Conservation (phyloP, 1,140 invertebrate genomes). For the Zaprionus kolodkinae region DNA sequence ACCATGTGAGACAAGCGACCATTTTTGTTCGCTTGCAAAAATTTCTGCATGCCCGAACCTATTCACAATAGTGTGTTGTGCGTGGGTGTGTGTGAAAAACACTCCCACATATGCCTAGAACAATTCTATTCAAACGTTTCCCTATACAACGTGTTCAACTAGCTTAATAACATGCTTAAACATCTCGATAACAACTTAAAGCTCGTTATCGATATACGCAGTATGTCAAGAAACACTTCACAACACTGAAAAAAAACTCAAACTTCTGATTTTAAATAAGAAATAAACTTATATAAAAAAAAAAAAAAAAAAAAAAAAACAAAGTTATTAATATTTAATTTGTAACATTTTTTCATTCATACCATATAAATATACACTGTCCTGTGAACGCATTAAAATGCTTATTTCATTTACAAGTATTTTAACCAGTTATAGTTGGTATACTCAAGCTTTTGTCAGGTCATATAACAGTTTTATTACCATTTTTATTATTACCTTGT, state of each 20-base stretch:
- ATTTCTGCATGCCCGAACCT: conserved; percentile 24
- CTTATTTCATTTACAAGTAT: neutral
- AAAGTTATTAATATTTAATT: too few relatives aligned
- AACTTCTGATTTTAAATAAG: too few relatives aligned
- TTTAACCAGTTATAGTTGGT: neutral
- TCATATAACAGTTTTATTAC: neutral
- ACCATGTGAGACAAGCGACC: conserved; percentile 30
- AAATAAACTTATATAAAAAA: too few relatives aligned
- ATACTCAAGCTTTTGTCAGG: neutral
- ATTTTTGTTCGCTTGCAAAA: conserved; percentile 17
- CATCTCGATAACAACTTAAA: neutral
- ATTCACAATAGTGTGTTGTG: neutral
- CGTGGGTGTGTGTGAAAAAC: neutral
- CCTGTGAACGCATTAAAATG: neutral
- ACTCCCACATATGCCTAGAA: neutral
- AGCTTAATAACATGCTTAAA: conserved; percentile 3
- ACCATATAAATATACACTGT: neutral
- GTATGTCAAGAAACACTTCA: too few relatives aligned
- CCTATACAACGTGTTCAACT: neutral
- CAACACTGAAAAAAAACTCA: too few relatives aligned
- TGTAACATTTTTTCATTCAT: too few relatives aligned
- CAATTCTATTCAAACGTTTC: neutral
- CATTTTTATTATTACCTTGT: neutral
- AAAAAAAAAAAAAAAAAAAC: too few relatives aligned
- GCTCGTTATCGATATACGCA: too few relatives aligned